phyloP scores from a whole-genome alignment of 2,113 vertebrate genomes.

The Cyprinodon brontotheroides region DNA sequence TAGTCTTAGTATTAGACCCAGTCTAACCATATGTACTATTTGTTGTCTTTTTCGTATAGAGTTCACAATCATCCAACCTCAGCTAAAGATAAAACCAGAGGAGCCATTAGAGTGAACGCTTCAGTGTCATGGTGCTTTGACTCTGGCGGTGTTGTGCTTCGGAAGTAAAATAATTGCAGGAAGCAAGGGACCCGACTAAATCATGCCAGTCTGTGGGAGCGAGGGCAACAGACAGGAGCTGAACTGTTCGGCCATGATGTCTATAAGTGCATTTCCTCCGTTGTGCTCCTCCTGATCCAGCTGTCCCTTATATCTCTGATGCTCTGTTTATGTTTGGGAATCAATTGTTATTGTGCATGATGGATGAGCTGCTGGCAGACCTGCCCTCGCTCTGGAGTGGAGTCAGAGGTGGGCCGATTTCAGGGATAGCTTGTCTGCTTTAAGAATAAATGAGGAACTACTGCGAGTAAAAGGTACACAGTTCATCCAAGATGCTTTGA shows the following conservation, averaged over 20 bases:
- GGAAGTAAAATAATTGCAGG: constrained; percentile 80
- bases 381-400: constrained; percentile 70
- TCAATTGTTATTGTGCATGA: constrained; percentile 82
- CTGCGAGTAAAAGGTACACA: constrained; percentile 68
- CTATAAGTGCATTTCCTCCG: constrained; percentile 70
- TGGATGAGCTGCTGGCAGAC: constrained; percentile 80
- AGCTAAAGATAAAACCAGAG: constrained; percentile 46
- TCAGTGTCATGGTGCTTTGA: constrained; percentile 60
- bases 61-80: constrained; percentile 53
- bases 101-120: constrained; percentile 66
- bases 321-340: constrained; percentile 82
- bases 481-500: constrained; percentile 38
- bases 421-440: constrained; percentile 78
- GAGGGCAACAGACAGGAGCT: constrained; percentile 69
- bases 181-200: constrained; percentile 76
- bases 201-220: constrained; percentile 67
- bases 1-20: background rate
- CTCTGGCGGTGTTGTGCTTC: constrained; percentile 68
- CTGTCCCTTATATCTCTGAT: constrained; percentile 82
- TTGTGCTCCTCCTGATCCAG: constrained; percentile 60
- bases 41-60: constrained; percentile 18
- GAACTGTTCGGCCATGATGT: constrained; percentile 73
- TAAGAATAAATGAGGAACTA: constrained; percentile 77
- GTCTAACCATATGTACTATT: background rate
- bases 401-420: constrained; percentile 80